A percentile compares a stretch with the other conserved stretches of the same genome.
These are phyloP conservation scores for Synanthedon vespiformis DNA, from an alignment of 2,888 invertebrate species.

Conservation along the genomic window DNA sequence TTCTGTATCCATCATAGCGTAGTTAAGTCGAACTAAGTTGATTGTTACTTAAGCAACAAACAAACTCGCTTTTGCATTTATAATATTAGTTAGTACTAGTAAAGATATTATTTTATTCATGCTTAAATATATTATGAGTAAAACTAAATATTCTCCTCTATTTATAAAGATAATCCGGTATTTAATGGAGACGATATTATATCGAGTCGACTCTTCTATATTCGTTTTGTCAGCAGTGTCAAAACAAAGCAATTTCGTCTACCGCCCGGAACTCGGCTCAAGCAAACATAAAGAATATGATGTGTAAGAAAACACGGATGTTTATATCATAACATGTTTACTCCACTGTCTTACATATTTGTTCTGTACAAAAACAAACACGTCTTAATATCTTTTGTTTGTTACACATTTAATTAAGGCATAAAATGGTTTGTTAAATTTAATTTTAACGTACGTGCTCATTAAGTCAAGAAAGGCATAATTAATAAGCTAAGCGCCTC, in stretches of 20 bases:
- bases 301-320: slow-evolving; percentile 47
- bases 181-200: slow-evolving; percentile 2
- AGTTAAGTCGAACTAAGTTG: background rate
- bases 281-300: slow-evolving; percentile 38
- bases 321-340: slow-evolving; percentile 41
- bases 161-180: background rate
- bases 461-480: no score
- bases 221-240: slow-evolving; percentile 16
- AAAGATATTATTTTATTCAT: no score
- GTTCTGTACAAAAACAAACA: slow-evolving; percentile 22
- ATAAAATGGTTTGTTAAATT: no score
- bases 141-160: no score
- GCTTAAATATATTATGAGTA: no score
- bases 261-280: slow-evolving; percentile 24
- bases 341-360: slow-evolving; percentile 25
- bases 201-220: slow-evolving; percentile 16
- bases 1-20: background rate
- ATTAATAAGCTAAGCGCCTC: no score
- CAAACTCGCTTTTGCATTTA: no score
- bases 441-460: no score
- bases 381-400: slow-evolving; percentile 14
- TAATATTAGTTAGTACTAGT: no score
- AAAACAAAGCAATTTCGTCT: slow-evolving; percentile 56
- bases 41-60: no score
- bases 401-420: background rate